A percentile compares a stretch with the other conserved stretches of the same genome.
Evolutionary conservation across 2,113 vertebrate species (phyloP).

Genomic region (Heptranchias perlo): DNA sequence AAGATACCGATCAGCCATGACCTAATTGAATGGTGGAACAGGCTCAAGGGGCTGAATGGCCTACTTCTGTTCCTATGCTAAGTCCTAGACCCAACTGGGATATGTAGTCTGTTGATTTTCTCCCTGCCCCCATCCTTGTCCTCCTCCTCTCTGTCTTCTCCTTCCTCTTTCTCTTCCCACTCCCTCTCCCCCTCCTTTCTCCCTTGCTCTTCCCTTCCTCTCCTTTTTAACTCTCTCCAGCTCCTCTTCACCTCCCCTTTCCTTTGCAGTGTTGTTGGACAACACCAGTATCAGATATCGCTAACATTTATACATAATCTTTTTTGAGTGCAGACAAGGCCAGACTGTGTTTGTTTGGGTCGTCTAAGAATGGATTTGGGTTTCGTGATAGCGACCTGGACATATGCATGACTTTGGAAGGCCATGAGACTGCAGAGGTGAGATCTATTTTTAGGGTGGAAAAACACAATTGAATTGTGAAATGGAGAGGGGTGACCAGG

Average conservation of each 20-base stretch:
- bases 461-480: background rate
- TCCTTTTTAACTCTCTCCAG: background rate
- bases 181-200: background rate
- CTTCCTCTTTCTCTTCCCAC: background rate
- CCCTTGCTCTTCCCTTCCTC: background rate
- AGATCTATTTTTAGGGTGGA: constrained; percentile 32
- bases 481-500: background rate
- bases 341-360: constrained; percentile 94
- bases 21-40: too few relatives aligned
- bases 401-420: constrained; percentile 98
- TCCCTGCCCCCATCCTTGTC: too few relatives aligned
- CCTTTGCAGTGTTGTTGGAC: background rate
- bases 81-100: too few relatives aligned
- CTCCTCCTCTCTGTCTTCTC: background rate
- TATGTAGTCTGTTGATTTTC: too few relatives aligned
- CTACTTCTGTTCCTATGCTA: too few relatives aligned
- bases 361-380: constrained; percentile 96
- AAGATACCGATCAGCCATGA: too few relatives aligned
- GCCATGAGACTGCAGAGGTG: constrained; percentile 94
- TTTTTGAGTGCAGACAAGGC: constrained; percentile 73
- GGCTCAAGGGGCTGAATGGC: too few relatives aligned
- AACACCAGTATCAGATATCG: background rate
- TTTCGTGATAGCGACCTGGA: constrained; percentile 97
- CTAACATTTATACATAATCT: constrained; percentile 36
- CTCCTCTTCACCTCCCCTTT: background rate